Evolutionary conservation across 2,888 invertebrate species (phyloP).

Genomic region (Laspeyria flexula): DNA sequence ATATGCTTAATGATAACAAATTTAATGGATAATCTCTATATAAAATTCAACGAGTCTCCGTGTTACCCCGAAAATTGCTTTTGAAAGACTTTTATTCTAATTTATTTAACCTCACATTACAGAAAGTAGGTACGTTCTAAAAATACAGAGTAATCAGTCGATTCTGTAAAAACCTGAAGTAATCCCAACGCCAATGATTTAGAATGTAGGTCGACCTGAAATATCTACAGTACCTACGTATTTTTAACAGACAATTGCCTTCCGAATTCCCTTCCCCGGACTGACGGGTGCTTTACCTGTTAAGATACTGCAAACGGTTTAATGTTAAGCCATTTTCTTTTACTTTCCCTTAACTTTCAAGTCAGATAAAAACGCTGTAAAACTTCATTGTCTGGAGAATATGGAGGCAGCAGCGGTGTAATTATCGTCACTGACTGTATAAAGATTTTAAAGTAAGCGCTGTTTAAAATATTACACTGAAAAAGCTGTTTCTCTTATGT

Average conservation of each 20-base stretch:
- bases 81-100: too few species aligned
- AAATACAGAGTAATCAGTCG: constrained; percentile 1
- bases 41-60: too few species aligned
- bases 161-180: background rate
- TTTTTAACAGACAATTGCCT: constrained; percentile 26
- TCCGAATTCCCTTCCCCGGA: constrained; percentile 12
- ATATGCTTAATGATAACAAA: too few species aligned
- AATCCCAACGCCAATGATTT: background rate
- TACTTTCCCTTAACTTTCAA: constrained; percentile 33
- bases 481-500: background rate
- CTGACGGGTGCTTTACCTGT: constrained; percentile 21
- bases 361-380: constrained; percentile 44
- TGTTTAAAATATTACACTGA: background rate
- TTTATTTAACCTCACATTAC: too few species aligned
- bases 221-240: background rate
- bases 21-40: too few species aligned
- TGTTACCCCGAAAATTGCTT: too few species aligned
- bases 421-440: constrained; percentile 4
- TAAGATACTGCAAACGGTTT: constrained; percentile 33
- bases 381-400: constrained; percentile 34
- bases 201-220: background rate
- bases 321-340: constrained; percentile 37
- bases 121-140: background rate
- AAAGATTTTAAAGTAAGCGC: background rate
- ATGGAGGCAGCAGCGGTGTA: constrained; percentile 18